These are phyloP conservation scores for Phoebastria nigripes DNA, from an alignment of 2,797 vertebrate species.

Conservation along the genomic window DNA sequence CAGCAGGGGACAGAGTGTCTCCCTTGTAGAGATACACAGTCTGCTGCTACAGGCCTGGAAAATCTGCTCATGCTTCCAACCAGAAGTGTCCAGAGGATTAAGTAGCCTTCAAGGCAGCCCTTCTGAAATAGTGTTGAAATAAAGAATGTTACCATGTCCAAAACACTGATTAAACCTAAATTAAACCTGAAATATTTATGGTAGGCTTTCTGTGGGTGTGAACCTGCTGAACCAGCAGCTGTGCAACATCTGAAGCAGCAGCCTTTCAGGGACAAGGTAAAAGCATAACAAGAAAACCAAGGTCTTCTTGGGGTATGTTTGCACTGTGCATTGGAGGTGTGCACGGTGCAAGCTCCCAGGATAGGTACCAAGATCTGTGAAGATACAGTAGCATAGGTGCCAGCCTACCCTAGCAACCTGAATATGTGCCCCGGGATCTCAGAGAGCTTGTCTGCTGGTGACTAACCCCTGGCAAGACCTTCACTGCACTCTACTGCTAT, in stretches of 20 bases:
- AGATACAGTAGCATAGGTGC: neutral
- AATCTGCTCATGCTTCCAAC: neutral
- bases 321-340: neutral
- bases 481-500: neutral
- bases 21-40: neutral
- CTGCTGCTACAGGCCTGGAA: neutral
- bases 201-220: neutral
- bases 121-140: slow-evolving; percentile 31
- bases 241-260: neutral
- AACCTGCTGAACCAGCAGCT: slow-evolving; percentile 7
- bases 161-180: slow-evolving; percentile 23
- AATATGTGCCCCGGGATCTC: neutral
- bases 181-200: neutral
- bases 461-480: neutral
- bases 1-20: neutral
- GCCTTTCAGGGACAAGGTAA: neutral
- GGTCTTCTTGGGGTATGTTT: neutral
- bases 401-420: neutral
- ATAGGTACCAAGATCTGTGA: neutral
- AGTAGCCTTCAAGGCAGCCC: neutral
- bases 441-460: neutral
- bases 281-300: neutral
- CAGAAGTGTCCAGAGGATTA: neutral
- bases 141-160: neutral
- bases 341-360: neutral